Evolutionary conservation across 2,888 invertebrate genomes (phyloP), one percentile per base, ranked within the genome.

Genomic region (Asteroscopus sphinx): DNA sequence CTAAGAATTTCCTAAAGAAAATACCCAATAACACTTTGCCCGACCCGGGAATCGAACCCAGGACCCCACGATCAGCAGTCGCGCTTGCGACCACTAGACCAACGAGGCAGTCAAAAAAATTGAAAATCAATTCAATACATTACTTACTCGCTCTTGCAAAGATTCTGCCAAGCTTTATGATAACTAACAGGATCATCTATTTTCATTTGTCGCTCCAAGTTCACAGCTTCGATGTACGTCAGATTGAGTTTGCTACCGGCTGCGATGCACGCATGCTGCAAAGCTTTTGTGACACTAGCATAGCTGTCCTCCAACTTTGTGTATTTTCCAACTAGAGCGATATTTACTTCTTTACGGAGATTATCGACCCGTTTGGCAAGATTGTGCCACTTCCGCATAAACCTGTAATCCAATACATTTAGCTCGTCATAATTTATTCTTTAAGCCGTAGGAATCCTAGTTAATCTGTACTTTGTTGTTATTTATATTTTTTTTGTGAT

Each of bases 241-340:
- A 99, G 93, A 73, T 97, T 97, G 0, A 99, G 95, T 88, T 97
- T 98, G 75, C 97, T 97, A 5, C 98, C 97, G 35, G 96, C 96
- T 46, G 97, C 96, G 42, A 99, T 96, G 0, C 98, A 96, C 0
- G 99, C 98, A 88, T 99, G 99, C 76, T 98, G 97, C 37, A 99
- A 88, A 0, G 99, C 98, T 91, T 99, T 99, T 0, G 97, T 97
- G 0, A 99, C 98, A 0, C 99, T 99, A 0, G 99, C 98, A 83
- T 99, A 99, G 0, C 99, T 97, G 92, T 99, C 99, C 83, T 98
- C 97, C 11, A 99, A 92, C 82, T 97, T 97, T 0, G 99, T 99
- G 84, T 99, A 99, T 92, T 99, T 99, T 5, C 99, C 99, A 1
- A 99, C 99, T 2, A 99, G 93, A 1, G 97, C 97, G 56, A 99